These are phyloP conservation scores for Chloroceryle amazona DNA, from an alignment of 2,797 vertebrate species.

Conservation along the genomic window DNA sequence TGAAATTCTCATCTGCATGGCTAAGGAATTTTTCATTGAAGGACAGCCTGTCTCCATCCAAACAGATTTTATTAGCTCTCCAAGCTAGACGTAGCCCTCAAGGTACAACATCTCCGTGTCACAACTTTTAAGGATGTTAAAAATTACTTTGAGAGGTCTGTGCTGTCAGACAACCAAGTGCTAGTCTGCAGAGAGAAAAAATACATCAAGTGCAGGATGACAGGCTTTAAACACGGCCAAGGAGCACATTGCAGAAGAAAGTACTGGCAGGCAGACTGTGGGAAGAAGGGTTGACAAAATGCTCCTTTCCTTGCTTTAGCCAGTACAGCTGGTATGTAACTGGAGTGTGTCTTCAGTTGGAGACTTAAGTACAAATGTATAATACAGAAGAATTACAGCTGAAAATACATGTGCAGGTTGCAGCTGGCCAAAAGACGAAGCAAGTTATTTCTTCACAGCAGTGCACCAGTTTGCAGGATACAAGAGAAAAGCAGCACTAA, in stretches of 20 bases:
- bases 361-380: neutral
- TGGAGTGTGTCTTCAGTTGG: neutral
- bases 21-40: neutral
- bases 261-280: neutral
- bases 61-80: neutral
- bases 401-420: rapidly evolving
- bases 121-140: neutral
- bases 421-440: neutral
- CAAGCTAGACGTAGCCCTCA: neutral
- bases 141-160: neutral
- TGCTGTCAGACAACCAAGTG: neutral
- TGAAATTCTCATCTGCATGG: neutral
- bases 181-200: neutral
- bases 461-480: neutral
- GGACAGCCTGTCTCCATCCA: neutral
- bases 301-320: neutral
- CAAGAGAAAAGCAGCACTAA: neutral
- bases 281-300: neutral
- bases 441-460: neutral
- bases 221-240: neutral
- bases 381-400: neutral
- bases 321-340: neutral
- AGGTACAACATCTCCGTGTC: neutral
- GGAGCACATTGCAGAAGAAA: neutral
- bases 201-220: neutral